Conservation (phyloP, 2,888 invertebrate species). For the Chironomus riparius region DNA sequence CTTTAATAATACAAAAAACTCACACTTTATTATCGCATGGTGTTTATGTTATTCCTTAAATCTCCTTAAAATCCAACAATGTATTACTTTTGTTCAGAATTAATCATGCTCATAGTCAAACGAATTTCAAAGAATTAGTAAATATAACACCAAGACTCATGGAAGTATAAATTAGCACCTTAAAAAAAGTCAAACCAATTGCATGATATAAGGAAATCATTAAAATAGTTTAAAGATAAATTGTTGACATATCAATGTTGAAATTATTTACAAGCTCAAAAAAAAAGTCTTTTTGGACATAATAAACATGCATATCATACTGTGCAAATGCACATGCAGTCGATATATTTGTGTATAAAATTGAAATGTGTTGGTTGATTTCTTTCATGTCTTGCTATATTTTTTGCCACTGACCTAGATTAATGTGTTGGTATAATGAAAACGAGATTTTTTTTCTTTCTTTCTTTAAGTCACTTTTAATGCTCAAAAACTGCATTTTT, state of each 20-base stretch:
- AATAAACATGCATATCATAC: background rate
- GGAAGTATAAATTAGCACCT: too few species aligned
- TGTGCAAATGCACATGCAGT: background rate
- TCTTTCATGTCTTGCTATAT: background rate
- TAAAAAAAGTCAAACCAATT: too few species aligned
- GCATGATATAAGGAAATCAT: background rate
- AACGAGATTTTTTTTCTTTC: background rate
- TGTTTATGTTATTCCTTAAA: too few species aligned
- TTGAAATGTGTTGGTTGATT: background rate
- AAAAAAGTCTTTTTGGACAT: background rate
- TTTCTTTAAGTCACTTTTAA: too few species aligned
- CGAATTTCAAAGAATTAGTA: too few species aligned
- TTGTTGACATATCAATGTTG: background rate
- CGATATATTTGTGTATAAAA: background rate
- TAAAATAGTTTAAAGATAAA: background rate
- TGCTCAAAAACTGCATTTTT: background rate
- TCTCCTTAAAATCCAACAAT: too few species aligned
- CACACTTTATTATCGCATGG: too few species aligned
- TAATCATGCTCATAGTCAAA: too few species aligned
- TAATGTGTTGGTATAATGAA: background rate
- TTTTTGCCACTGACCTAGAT: conserved; percentile 2
- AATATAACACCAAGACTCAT: too few species aligned
- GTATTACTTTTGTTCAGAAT: too few species aligned
- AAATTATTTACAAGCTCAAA: too few species aligned
- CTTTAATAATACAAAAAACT: too few species aligned